These are phyloP conservation scores for Eledona agricola DNA, from an alignment of 2,888 invertebrate species.

Conservation along the genomic window DNA sequence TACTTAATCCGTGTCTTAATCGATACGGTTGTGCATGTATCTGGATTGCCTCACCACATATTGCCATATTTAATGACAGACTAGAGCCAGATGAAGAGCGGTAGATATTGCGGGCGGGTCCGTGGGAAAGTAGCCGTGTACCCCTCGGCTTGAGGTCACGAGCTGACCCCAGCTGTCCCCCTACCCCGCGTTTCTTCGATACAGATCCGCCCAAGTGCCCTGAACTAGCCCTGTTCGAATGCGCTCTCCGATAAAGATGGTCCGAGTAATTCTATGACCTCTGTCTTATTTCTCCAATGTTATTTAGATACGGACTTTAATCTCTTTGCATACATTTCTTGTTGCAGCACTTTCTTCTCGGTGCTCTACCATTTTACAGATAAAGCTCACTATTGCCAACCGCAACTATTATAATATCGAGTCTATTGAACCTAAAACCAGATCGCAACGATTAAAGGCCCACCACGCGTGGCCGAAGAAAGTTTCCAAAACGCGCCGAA, in stretches of 20 bases:
- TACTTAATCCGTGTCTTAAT: conserved; percentile 53
- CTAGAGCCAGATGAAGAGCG: conserved; percentile 63
- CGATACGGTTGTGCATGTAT: conserved; percentile 59
- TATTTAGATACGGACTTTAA: conserved; percentile 6
- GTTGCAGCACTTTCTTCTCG: conserved; percentile 25
- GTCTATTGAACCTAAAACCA: conserved; percentile 23
- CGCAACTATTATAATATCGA: conserved; percentile 9
- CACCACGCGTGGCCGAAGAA: conserved; percentile 5
- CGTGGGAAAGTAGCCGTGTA: conserved; percentile 65
- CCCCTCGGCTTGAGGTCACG: conserved; percentile 65
- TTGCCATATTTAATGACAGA: conserved; percentile 65
- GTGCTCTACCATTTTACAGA: conserved; percentile 1
- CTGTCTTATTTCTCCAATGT: conserved; percentile 41
- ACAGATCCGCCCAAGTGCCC: conserved; percentile 60
- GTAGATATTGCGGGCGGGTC: conserved; percentile 64
- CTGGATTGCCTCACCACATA: conserved; percentile 60
- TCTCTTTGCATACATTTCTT: conserved; percentile 14
- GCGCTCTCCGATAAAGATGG: conserved; percentile 49
- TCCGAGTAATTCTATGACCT: conserved; percentile 52
- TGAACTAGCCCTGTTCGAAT: conserved; percentile 52
- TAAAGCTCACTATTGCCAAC: conserved; percentile 10
- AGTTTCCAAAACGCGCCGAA: no score
- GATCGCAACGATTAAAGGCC: conserved; percentile 15
- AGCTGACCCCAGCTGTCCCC: conserved; percentile 60
- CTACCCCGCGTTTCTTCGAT: conserved; percentile 55